Percentiles rank a stretch among this genome's conserved stretches.
Conservation (phyloP, 2,797 vertebrate species). For the Distichodus sexfasciatus region DNA sequence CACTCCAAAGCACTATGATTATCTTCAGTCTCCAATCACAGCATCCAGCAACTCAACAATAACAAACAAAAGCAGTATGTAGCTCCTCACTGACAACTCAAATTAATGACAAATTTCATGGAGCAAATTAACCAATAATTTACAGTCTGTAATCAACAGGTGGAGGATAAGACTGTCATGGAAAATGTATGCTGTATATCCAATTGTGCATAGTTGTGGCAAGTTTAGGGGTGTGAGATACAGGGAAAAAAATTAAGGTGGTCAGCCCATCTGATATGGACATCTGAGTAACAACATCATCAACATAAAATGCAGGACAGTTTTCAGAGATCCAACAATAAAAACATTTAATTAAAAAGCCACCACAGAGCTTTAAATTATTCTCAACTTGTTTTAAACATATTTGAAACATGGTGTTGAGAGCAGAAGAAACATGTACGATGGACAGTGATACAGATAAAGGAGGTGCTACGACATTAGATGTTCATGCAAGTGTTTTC, state of each 20-base stretch:
- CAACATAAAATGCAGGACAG: too few species aligned
- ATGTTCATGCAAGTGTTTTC: too few species aligned
- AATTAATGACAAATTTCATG: constrained; percentile 66
- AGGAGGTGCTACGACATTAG: too few species aligned
- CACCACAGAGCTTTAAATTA: too few species aligned
- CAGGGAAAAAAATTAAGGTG: constrained; percentile 37
- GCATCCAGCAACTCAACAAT: neutral
- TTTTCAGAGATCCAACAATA: too few species aligned
- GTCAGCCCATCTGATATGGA: constrained; percentile 10
- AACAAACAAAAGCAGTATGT: constrained; percentile 57
- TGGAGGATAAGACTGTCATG: constrained; percentile 56
- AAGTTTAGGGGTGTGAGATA: neutral
- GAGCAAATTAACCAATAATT: constrained; percentile 74
- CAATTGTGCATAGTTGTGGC: constrained; percentile 57
- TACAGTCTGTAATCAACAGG: constrained; percentile 65
- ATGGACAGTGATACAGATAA: too few species aligned
- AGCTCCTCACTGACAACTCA: constrained; percentile 69
- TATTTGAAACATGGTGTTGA: too few species aligned
- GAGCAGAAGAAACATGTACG: too few species aligned
- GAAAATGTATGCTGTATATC: constrained; percentile 66
- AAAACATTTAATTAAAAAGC: too few species aligned
- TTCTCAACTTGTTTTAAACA: too few species aligned
- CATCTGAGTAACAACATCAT: neutral
- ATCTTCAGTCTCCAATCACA: neutral
- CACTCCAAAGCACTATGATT: constrained; percentile 7